Evolutionary conservation across 1,140 invertebrate genomes (phyloP).

Genomic region (Diorhabda elongata): DNA sequence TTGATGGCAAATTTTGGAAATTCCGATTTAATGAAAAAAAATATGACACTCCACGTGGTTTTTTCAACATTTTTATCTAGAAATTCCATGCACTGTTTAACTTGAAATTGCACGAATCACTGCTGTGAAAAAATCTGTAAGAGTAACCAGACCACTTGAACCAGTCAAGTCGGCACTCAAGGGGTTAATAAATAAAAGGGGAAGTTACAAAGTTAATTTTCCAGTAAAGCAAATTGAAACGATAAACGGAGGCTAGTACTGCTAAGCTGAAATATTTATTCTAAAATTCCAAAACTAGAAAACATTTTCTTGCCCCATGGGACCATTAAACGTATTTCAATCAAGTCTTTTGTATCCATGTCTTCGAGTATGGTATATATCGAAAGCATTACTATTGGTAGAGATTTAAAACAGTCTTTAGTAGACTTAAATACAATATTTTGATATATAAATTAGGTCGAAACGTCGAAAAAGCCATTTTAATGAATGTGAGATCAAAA

Average conservation of each 20-base stretch:
- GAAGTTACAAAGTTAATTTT: constrained; percentile 9
- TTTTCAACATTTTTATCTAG: not conserved
- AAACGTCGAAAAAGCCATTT: too few species aligned
- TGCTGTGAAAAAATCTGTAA: not conserved
- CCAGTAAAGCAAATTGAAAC: constrained; percentile 12
- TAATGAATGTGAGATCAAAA: too few species aligned
- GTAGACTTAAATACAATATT: too few species aligned
- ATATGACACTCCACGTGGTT: too few species aligned
- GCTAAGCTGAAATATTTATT: not conserved
- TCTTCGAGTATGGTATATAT: too few species aligned
- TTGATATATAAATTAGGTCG: too few species aligned
- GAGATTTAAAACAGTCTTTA: too few species aligned
- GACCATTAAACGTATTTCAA: too few species aligned
- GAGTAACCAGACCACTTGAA: constrained; percentile 28
- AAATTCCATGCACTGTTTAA: constrained; percentile 8
- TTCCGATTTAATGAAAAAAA: too few species aligned
- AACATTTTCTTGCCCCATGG: not conserved
- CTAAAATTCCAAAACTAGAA: not conserved
- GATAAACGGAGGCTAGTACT: not conserved
- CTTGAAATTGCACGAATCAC: constrained; percentile 5
- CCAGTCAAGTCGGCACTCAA: constrained; percentile 38
- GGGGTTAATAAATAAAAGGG: constrained; percentile 8
- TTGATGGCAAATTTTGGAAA: too few species aligned
- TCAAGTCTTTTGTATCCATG: too few species aligned
- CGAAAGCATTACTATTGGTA: too few species aligned